Percentiles rank a stretch among this genome's conserved stretches.
Evolutionary conservation across 2,888 invertebrate species (phyloP).

Genomic region (Artemia sinica): DNA sequence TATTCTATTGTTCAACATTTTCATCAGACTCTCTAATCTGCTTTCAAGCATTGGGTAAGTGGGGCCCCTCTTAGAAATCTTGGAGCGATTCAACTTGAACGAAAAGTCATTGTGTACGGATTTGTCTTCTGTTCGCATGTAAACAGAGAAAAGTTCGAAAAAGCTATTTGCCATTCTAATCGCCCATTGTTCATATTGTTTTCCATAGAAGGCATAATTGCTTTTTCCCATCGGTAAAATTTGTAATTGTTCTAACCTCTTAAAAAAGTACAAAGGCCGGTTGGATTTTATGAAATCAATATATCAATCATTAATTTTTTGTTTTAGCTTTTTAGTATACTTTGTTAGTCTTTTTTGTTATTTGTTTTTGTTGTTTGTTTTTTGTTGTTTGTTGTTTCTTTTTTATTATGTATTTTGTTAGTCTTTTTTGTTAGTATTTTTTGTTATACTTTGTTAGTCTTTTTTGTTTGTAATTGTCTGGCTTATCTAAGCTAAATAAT

Average conservation of each 20-base stretch:
- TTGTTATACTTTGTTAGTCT: no score
- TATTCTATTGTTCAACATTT: constrained; percentile 9
- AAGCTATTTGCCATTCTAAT: constrained; percentile 13
- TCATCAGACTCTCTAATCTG: constrained; percentile 12
- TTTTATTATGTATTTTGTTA: no score
- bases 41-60: not conserved
- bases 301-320: constrained; percentile 11
- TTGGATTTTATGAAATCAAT: not conserved
- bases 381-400: no score
- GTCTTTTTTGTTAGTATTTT: no score
- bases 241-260: constrained; percentile 12
- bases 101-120: constrained; percentile 8
- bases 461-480: no score
- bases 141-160: constrained; percentile 11
- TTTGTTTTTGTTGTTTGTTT: no score
- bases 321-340: not conserved
- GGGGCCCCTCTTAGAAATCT: constrained; percentile 9
- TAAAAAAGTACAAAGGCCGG: not conserved
- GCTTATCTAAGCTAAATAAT: not conserved
- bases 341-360: not conserved
- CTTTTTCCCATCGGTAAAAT: constrained; percentile 9
- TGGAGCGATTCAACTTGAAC: constrained; percentile 12
- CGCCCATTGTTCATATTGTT: constrained; percentile 9
- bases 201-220: constrained; percentile 7
- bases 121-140: constrained; percentile 9